Evolutionary conservation across 2,888 invertebrate genomes (phyloP).

Genomic region (Pollenia labialis): DNA sequence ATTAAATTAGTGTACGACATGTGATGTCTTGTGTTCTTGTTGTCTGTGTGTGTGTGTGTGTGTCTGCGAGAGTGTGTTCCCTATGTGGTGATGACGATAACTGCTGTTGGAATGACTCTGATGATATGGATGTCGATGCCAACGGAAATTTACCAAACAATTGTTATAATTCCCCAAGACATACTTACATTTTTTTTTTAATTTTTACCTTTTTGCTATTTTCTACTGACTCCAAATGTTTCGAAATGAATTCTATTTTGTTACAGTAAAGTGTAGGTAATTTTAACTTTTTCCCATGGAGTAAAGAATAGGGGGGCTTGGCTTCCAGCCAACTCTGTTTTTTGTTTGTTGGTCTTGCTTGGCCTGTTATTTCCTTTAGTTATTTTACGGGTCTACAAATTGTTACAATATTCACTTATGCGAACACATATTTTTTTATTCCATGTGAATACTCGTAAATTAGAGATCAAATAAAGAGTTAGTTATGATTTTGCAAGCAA

Average conservation of each 20-base stretch:
- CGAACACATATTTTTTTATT: background rate
- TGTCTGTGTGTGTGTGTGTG: background rate
- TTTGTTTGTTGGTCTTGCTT: conserved; percentile 45
- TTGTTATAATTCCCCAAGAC: conserved; percentile 71
- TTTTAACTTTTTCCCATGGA: background rate
- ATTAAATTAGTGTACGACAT: conserved; percentile 64
- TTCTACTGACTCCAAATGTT: background rate
- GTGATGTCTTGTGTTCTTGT: conserved; percentile 35
- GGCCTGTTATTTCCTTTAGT: conserved; percentile 47
- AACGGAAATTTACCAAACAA: conserved; percentile 73
- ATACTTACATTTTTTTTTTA: conserved; percentile 26
- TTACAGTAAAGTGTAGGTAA: background rate
- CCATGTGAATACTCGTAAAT: background rate
- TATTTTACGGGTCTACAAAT: conserved; percentile 48
- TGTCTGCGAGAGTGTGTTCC: background rate
- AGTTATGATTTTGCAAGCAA: conserved; percentile 20
- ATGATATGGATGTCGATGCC: conserved; percentile 59
- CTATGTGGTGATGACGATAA: conserved; percentile 50
- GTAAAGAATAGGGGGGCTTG: conserved; percentile 20
- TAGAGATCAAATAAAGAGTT: conserved; percentile 33
- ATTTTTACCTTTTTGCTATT: conserved; percentile 36
- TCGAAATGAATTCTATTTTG: conserved; percentile 18
- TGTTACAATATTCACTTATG: conserved; percentile 52
- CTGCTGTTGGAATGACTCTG: conserved; percentile 39
- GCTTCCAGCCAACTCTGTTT: conserved; percentile 57